phyloP scores from a whole-genome alignment of 2,113 vertebrate species.

The Cinclus cinclus region DNA sequence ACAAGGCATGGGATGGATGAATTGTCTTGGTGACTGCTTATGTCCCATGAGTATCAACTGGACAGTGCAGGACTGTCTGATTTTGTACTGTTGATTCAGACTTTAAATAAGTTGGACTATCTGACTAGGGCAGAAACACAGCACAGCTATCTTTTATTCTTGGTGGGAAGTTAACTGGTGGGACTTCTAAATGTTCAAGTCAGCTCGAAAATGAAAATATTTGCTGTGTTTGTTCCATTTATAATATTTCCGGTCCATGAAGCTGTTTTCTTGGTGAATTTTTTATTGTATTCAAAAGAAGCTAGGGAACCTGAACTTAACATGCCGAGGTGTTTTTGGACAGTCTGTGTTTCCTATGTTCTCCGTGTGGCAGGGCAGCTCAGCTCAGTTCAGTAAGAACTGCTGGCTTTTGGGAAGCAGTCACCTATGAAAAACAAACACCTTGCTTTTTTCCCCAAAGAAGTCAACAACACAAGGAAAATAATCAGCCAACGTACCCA shows the following conservation, averaged over 20 bases:
- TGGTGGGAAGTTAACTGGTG: background rate
- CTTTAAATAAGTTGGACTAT: background rate
- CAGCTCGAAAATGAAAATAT: background rate
- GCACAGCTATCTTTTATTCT: background rate
- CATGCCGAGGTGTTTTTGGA: background rate
- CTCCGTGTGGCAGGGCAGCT: background rate
- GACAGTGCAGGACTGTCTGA: background rate
- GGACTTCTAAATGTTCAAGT: background rate
- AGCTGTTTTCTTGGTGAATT: background rate
- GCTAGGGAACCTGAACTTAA: background rate
- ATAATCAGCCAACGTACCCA: background rate
- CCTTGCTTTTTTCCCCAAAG: background rate
- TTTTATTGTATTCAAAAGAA: background rate
- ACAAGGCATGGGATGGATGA: background rate
- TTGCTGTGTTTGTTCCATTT: background rate
- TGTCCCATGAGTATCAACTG: rapidly evolving
- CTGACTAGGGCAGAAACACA: background rate
- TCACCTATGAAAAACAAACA: background rate
- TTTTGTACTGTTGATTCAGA: background rate
- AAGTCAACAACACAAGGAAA: background rate
- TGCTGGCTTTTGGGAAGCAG: background rate
- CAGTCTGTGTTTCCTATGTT: background rate
- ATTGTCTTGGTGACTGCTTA: background rate
- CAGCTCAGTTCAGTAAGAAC: background rate
- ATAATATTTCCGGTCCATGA: background rate